Conservation (phyloP, 2,113 vertebrate species). For the Dasyprocta punctata region DNA sequence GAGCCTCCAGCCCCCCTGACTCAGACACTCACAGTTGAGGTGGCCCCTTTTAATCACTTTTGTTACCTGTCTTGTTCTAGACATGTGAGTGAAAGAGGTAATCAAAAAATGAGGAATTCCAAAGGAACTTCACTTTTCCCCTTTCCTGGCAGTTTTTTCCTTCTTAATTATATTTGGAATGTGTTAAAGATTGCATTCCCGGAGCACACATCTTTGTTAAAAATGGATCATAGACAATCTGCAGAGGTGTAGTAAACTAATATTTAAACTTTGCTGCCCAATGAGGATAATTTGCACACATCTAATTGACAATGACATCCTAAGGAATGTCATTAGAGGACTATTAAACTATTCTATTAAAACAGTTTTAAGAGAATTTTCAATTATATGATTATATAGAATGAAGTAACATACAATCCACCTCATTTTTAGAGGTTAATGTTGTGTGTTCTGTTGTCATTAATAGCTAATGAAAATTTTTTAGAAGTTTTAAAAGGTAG, state of each 20-base stretch:
- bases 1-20: accelerated
- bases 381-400: background rate
- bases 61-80: background rate
- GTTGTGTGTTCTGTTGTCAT: background rate
- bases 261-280: background rate
- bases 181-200: conserved; percentile 36
- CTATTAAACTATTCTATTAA: background rate
- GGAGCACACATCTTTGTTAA: background rate
- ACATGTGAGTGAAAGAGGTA: background rate
- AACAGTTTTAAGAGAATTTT: background rate
- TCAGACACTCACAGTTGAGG: background rate
- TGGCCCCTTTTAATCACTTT: background rate
- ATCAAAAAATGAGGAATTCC: background rate
- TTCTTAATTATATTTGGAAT: conserved; percentile 54
- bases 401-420: background rate
- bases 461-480: background rate
- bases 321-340: background rate
- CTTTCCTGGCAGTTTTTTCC: background rate
- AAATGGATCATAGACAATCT: background rate
- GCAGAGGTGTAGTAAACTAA: background rate
- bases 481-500: background rate
- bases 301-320: background rate
- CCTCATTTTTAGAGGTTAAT: background rate
- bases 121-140: background rate
- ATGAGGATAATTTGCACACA: background rate